Conservation (phyloP, 2,888 invertebrate species). For the Theodoxus fluviatilis region DNA sequence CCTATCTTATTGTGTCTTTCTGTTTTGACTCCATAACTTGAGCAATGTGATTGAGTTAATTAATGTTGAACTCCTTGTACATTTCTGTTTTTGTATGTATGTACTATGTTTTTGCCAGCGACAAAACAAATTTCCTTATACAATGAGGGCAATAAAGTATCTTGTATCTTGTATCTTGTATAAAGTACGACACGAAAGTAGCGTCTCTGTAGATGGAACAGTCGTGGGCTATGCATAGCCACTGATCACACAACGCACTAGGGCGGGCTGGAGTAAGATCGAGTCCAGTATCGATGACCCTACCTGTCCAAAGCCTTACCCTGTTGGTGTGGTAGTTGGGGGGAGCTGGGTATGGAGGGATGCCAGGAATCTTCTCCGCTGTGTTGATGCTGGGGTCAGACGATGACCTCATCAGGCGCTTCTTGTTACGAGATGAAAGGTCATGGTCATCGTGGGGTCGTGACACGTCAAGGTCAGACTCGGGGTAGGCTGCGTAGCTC, state of each 20-base stretch:
- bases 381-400: constrained; percentile 95
- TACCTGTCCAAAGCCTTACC: constrained; percentile 24
- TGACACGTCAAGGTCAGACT: constrained; percentile 83
- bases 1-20: too few species aligned
- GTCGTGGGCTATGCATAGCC: background rate
- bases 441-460: constrained; percentile 55
- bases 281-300: too few species aligned
- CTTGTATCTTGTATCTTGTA: background rate
- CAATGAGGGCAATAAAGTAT: too few species aligned
- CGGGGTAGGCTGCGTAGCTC: constrained; percentile 94
- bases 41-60: too few species aligned
- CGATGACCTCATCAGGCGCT: constrained; percentile 76
- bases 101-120: too few species aligned
- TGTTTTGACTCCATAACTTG: too few species aligned
- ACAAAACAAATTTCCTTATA: too few species aligned
- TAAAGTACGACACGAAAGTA: background rate
- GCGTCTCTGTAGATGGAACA: background rate
- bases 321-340: constrained; percentile 75
- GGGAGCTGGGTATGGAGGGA: constrained; percentile 69
- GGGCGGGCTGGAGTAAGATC: too few species aligned
- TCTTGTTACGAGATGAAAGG: constrained; percentile 46
- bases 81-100: too few species aligned
- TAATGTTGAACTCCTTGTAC: too few species aligned
- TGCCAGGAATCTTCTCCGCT: constrained; percentile 75
- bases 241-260: too few species aligned